Conservation (phyloP, 2,888 invertebrate genomes). For the Hyposoter dolosus region DNA sequence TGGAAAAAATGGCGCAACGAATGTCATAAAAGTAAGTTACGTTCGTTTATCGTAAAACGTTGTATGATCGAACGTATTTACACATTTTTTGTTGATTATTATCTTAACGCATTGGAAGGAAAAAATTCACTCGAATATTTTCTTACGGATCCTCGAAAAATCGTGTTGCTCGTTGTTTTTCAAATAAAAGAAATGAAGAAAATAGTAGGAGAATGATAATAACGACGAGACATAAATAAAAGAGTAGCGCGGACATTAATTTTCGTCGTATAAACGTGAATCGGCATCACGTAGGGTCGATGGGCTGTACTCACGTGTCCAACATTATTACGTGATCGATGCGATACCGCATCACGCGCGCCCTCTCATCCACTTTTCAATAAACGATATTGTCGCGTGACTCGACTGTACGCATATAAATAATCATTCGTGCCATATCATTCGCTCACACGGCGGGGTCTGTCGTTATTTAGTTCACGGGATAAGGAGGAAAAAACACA, state of each 20-base stretch:
- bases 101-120: background rate
- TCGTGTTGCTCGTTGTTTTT: background rate
- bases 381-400: slow-evolving; percentile 52
- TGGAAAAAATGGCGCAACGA: background rate
- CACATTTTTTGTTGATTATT: background rate
- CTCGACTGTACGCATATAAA: slow-evolving; percentile 8
- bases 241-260: background rate
- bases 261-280: background rate
- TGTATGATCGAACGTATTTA: background rate
- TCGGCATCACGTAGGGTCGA: background rate
- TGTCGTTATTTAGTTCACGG: background rate
- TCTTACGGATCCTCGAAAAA: background rate
- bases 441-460: background rate
- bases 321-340: background rate
- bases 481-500: background rate
- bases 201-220: background rate
- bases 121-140: background rate
- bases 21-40: background rate
- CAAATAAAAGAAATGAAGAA: background rate
- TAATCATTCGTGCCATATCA: slow-evolving; percentile 9
- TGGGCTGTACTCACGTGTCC: background rate
- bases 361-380: slow-evolving; percentile 56
- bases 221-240: slow-evolving; percentile 1
- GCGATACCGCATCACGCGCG: slow-evolving; percentile 7
- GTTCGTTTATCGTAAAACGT: background rate